Evolutionary conservation across 2,113 vertebrate genomes (phyloP).

Genomic region (Sialia sialis): DNA sequence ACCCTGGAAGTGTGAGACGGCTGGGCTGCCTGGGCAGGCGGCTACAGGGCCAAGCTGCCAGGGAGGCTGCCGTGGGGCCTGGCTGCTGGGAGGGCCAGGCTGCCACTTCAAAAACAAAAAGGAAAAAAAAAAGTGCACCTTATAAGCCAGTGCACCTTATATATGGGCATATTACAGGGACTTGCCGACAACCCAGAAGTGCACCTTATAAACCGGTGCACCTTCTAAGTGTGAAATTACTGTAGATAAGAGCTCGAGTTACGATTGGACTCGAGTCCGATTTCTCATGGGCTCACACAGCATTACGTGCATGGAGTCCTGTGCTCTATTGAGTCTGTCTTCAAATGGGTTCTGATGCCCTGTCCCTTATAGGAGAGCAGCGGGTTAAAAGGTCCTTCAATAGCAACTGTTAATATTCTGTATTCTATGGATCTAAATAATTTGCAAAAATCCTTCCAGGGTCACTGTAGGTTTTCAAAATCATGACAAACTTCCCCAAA

Average conservation of each 20-base stretch:
- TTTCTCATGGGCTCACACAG: background rate
- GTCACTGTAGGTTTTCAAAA: background rate
- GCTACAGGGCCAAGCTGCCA: too few species aligned
- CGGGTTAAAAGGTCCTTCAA: background rate
- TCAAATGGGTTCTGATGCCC: background rate
- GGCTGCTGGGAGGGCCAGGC: too few species aligned
- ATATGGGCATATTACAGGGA: too few species aligned
- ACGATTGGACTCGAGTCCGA: background rate
- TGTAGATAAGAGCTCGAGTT: rapidly evolving
- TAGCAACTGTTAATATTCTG: background rate
- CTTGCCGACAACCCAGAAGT: too few species aligned
- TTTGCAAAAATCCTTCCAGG: background rate
- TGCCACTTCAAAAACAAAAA: too few species aligned
- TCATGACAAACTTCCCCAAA: background rate
- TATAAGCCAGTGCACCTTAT: too few species aligned
- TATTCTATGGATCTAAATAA: background rate
- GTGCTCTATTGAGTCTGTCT: background rate
- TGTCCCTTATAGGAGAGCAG: background rate
- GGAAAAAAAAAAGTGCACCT: too few species aligned
- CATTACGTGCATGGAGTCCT: rapidly evolving
- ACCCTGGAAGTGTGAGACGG: too few species aligned
- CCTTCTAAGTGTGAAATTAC: too few species aligned
- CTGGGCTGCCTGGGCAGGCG: too few species aligned
- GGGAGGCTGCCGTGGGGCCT: too few species aligned
- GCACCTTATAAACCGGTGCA: too few species aligned